Evolutionary conservation across 2,113 vertebrate genomes (phyloP).

Genomic region (Poicephalus meyeri): DNA sequence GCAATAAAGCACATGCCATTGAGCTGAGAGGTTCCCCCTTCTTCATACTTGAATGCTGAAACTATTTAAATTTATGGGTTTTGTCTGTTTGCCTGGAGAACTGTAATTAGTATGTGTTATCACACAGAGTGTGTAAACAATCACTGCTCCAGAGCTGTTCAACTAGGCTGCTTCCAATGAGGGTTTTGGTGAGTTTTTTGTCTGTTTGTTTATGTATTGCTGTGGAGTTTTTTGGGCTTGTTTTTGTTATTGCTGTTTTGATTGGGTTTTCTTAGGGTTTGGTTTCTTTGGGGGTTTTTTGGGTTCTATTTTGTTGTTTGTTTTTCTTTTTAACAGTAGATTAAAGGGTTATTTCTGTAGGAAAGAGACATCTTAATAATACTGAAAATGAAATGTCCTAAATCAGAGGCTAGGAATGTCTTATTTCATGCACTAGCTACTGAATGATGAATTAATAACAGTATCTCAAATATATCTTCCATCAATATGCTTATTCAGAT

Average conservation of each 20-base stretch:
- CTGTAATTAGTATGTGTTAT: neutral
- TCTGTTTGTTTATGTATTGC: neutral
- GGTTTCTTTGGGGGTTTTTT: neutral
- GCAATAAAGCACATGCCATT: neutral
- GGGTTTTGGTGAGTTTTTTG: neutral
- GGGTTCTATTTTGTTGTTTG: neutral
- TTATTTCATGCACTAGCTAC: conserved; percentile 62
- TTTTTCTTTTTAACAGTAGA: neutral
- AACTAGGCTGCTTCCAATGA: neutral
- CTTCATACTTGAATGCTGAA: neutral
- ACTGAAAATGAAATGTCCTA: conserved; percentile 16
- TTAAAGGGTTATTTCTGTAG: conserved; percentile 19
- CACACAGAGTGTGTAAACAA: neutral
- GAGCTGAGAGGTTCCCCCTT: neutral
- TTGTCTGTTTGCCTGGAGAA: neutral
- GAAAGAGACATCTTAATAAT: conserved; percentile 5
- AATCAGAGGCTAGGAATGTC: conserved; percentile 32
- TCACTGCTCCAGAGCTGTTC: neutral
- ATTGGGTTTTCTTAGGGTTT: neutral
- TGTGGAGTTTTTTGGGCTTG: neutral
- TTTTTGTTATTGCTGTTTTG: neutral
- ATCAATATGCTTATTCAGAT: conserved; percentile 63
- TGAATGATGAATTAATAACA: conserved; percentile 70
- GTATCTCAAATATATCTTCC: conserved; percentile 57
- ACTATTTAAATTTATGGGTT: neutral